Base-by-base conservation (phyloP, 1,140 invertebrate genomes). In the Halyomorpha halys region DNA sequence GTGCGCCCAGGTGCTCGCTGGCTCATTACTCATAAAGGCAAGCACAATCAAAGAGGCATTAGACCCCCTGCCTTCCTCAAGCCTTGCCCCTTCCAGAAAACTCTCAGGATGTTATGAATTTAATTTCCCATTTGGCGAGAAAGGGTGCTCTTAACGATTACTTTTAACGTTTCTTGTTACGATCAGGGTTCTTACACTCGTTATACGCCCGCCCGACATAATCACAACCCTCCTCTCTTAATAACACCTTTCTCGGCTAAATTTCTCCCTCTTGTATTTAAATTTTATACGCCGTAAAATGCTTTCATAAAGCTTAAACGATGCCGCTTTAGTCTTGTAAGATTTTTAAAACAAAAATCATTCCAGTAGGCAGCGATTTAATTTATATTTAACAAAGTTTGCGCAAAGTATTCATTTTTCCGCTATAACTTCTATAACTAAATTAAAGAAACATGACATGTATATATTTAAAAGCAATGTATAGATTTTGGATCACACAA, bases 101-200 rank as follows among this genome's bases (percentile, higher is more conserved):
- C 23, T 56, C 53, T 25, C 23, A 16, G 18, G 14, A 56, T 39
- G 53, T 56, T 56, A 56, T 56, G 53, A 56, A 56, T 56, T 56
- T 56, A 56, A 25, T 56, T 56, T 23, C 18, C 53, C 53, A 56
- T 56, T 56, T 21, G 15, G 21, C 18, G 23, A 25, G 53, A 56
- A 56, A 56, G 53, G 53, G 53, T 56, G 53, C 53, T 56, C 53
- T 56, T 56, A 56, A 56, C 53, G 53, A 56, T 56, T 56, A 56
- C 53, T 56, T 56, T 56, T 56, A 56, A 56, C 53, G 53, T 23
- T 56, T 23, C 53, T 56, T 56, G 53, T 56, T 56, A 56, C 53
- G 53, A 56, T 56, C 53, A 56, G 23, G 53, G 53, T 23, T 19
- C 53, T 56, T 56, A 56, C 53, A 56, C 53, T 25, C 53, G 19